phyloP scores from a whole-genome alignment of 2,888 invertebrate genomes.

The Graphium colonna region DNA sequence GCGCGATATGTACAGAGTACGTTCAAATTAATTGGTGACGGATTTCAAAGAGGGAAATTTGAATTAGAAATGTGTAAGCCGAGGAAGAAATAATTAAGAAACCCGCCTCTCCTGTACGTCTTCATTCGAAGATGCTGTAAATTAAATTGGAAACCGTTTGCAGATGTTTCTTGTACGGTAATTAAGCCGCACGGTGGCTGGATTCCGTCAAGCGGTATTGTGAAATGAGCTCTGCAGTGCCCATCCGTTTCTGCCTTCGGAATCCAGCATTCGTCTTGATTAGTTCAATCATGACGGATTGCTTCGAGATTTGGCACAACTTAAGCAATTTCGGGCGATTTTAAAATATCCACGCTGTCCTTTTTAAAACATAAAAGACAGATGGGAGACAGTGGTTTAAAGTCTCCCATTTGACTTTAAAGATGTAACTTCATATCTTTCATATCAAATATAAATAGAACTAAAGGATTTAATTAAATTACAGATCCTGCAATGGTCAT shows the following conservation, averaged over 20 bases:
- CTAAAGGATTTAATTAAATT: too few relatives aligned
- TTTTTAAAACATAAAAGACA: neutral
- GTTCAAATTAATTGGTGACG: conserved; percentile 1
- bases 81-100: conserved; percentile 17
- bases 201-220: conserved; percentile 40
- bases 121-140: conserved; percentile 14
- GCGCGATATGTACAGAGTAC: neutral
- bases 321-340: neutral
- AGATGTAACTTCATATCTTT: too few relatives aligned
- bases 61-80: neutral
- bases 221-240: conserved; percentile 7
- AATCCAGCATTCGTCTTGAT: conserved; percentile 22
- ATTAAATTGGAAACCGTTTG: conserved; percentile 28
- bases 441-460: too few relatives aligned
- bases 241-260: conserved; percentile 3
- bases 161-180: conserved; percentile 52
- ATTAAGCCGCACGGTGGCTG: conserved; percentile 49
- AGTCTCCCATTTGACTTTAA: too few relatives aligned
- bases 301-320: conserved; percentile 16
- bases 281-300: conserved; percentile 1
- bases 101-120: conserved; percentile 2
- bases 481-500: too few relatives aligned
- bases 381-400: too few relatives aligned
- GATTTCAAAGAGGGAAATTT: neutral
- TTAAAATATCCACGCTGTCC: neutral